Percentiles rank a stretch among this genome's conserved stretches.
Evolutionary conservation across 92 coral and sea anemone genomes (phyloP).

Genomic region (Isaurus tuberculatus): DNA sequence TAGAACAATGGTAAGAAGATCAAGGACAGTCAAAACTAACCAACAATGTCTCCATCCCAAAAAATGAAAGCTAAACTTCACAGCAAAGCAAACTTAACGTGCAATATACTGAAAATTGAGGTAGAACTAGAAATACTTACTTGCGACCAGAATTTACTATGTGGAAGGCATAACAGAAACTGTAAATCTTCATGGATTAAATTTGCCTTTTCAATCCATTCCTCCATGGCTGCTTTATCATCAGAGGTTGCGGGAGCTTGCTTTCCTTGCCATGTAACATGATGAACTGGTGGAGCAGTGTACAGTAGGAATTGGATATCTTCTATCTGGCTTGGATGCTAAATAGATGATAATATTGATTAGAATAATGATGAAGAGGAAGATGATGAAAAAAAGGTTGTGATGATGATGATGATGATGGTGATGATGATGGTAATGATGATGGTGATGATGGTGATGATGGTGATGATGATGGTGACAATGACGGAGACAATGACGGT

Average conservation of each 20-base stretch:
- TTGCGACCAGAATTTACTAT: constrained; percentile 92
- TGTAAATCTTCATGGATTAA: constrained; percentile 82
- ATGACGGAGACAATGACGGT: no score
- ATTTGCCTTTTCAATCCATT: constrained; percentile 83
- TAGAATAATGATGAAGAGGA: neutral
- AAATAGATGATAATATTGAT: neutral
- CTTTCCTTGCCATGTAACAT: constrained; percentile 6
- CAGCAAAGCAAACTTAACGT: no score
- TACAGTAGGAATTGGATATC: constrained; percentile 81
- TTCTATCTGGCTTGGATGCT: constrained; percentile 90
- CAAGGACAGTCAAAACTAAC: no score
- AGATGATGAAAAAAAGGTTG: no score
- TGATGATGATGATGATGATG: no score
- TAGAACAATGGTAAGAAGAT: no score
- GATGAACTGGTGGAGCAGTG: constrained; percentile 64
- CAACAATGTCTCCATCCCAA: no score
- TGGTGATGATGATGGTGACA: no score
- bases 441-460: no score
- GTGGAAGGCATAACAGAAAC: constrained; percentile 89
- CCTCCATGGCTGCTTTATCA: constrained; percentile 77
- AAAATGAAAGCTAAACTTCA: no score
- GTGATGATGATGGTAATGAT: no score
- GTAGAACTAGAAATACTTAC: constrained; percentile 42
- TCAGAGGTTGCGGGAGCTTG: constrained; percentile 42
- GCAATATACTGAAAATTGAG: neutral